Percentiles rank a stretch among this genome's conserved stretches.
phyloP scores from a whole-genome alignment of 2,888 invertebrate genomes.

The Lycaena phlaeas region DNA sequence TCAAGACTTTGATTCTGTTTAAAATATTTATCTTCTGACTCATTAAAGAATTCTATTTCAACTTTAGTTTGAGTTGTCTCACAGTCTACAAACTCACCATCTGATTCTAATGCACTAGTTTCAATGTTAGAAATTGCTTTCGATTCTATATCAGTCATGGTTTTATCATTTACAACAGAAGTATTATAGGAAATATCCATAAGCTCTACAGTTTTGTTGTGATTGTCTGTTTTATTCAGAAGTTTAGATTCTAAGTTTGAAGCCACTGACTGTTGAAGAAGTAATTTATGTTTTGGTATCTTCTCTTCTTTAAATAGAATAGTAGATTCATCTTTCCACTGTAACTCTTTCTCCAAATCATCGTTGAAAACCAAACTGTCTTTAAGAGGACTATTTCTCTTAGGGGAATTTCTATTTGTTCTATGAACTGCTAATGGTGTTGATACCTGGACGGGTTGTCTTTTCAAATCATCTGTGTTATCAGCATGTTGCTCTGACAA shows the following conservation, averaged over 20 bases:
- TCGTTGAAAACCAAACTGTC: conserved; percentile 55
- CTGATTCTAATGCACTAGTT: conserved; percentile 36
- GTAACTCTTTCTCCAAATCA: conserved; percentile 53
- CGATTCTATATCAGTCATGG: conserved; percentile 25
- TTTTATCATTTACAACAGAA: conserved; percentile 31
- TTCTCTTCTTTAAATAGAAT: conserved; percentile 53
- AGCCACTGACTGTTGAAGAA: conserved; percentile 26
- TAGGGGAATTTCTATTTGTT: conserved; percentile 24
- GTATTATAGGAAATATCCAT: conserved; percentile 54
- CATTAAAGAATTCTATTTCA: conserved; percentile 20
- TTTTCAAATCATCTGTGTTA: conserved; percentile 12
- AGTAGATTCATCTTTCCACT: conserved; percentile 60
- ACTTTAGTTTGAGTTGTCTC: conserved; percentile 53
- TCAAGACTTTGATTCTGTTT: not conserved
- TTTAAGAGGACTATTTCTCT: conserved; percentile 47
- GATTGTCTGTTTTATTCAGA: conserved; percentile 18
- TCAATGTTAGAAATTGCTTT: conserved; percentile 14
- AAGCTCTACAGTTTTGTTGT: conserved; percentile 41
- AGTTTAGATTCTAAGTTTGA: conserved; percentile 11
- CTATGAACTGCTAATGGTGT: conserved; percentile 46
- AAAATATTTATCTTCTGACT: conserved; percentile 2
- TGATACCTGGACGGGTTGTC: conserved; percentile 31
- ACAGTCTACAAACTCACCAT: conserved; percentile 59
- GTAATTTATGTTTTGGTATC: conserved; percentile 52
- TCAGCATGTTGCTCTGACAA: conserved; percentile 18